Conservation (phyloP, 1,140 invertebrate species). For the Cotesia chilonis region DNA sequence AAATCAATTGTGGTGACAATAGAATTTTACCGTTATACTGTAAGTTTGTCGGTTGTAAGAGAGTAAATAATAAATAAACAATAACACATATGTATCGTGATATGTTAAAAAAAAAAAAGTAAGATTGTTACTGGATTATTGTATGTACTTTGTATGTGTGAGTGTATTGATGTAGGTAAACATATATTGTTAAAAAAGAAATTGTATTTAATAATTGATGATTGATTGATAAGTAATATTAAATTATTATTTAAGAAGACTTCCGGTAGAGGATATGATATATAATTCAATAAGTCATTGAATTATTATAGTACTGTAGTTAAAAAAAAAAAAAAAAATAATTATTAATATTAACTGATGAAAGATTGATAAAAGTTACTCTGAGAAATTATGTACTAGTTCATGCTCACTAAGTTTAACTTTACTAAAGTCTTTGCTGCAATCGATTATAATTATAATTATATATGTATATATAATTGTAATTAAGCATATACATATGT, state of each 20-base stretch:
- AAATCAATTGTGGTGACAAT: slow-evolving; percentile 61
- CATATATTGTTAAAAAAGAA: slow-evolving; percentile 29
- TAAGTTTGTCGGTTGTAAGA: slow-evolving; percentile 30
- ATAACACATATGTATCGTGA: slow-evolving; percentile 38
- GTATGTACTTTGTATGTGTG: slow-evolving; percentile 37
- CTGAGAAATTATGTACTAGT: too few species aligned
- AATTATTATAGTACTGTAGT: background rate
- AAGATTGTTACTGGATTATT: slow-evolving; percentile 46
- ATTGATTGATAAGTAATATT: slow-evolving; percentile 18
- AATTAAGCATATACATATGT: slow-evolving; percentile 5
- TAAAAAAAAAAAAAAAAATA: background rate
- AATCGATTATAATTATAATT: too few species aligned
- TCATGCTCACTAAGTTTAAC: too few species aligned
- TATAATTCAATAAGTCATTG: too few species aligned
- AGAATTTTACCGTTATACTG: slow-evolving; percentile 49
- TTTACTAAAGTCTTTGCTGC: too few species aligned
- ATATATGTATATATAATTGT: too few species aligned
- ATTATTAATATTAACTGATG: background rate
- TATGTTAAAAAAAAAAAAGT: slow-evolving; percentile 38
- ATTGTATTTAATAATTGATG: slow-evolving; percentile 34
- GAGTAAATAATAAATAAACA: slow-evolving; percentile 26
- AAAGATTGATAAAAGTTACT: too few species aligned
- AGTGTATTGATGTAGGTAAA: slow-evolving; percentile 27
- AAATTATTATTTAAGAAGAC: background rate
- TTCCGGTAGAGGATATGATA: background rate